phyloP scores from a whole-genome alignment of 2,113 vertebrate species.

The Felis chaus region DNA sequence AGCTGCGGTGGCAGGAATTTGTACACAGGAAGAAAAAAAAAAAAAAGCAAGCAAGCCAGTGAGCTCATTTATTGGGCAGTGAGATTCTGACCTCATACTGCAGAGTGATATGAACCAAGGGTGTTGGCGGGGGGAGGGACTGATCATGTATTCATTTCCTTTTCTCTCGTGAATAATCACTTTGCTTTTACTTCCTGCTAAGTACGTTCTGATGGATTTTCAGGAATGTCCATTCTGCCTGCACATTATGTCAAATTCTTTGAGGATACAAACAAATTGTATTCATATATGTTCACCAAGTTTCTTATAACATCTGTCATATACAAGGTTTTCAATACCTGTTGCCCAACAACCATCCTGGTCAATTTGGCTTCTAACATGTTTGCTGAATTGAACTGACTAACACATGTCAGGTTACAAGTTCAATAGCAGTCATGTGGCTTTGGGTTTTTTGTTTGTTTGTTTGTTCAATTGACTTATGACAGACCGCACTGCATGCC shows the following conservation, averaged over 20 bases:
- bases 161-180: not conserved
- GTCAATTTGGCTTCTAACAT: not conserved
- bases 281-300: constrained; percentile 5
- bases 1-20: constrained; percentile 38
- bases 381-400: not conserved
- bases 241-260: not conserved
- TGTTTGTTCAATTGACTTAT: not conserved
- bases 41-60: not conserved
- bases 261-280: constrained; percentile 21
- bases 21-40: not conserved
- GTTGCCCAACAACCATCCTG: not conserved
- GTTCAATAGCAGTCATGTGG: not conserved
- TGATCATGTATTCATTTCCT: not conserved
- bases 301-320: not conserved
- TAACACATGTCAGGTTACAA: not conserved
- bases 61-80: not conserved
- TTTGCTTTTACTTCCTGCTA: constrained; percentile 32
- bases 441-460: not conserved
- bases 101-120: not conserved
- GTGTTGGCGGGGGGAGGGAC: too few species aligned
- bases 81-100: not conserved
- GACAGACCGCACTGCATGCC: not conserved
- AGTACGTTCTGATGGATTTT: not conserved
- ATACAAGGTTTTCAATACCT: not conserved
- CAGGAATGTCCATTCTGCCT: constrained; percentile 28